Evolutionary conservation across 2,113 vertebrate species (phyloP).

Genomic region (Eudyptes chrysolophus): DNA sequence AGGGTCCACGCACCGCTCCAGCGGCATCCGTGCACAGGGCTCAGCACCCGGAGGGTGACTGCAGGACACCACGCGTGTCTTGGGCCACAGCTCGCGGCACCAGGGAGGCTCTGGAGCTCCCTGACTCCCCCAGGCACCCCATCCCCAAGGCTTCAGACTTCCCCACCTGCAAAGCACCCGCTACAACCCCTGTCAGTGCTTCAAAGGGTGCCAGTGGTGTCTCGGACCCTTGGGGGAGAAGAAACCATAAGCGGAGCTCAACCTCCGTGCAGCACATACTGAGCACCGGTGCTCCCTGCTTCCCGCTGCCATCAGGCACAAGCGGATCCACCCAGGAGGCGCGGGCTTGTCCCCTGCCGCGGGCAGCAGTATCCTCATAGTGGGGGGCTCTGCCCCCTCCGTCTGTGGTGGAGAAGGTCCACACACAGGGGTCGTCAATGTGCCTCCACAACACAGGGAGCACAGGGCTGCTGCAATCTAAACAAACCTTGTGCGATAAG

Average conservation of each 20-base stretch:
- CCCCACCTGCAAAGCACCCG: not conserved
- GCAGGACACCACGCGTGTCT: not conserved
- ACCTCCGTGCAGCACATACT: rapidly evolving
- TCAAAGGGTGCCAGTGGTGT: not conserved
- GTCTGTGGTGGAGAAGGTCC: not conserved
- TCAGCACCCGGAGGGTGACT: not conserved
- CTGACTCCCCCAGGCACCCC: not conserved
- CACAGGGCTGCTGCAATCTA: not conserved
- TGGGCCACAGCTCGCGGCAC: rapidly evolving
- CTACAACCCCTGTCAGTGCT: not conserved
- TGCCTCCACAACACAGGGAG: not conserved
- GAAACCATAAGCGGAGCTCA: not conserved
- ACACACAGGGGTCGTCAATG: rapidly evolving
- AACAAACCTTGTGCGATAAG: not conserved
- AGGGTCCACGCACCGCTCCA: not conserved
- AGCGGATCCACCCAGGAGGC: rapidly evolving
- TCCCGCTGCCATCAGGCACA: rapidly evolving
- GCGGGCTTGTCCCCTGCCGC: rapidly evolving
- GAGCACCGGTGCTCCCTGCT: not conserved
- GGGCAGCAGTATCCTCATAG: not conserved
- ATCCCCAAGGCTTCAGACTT: not conserved
- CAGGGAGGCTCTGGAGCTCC: not conserved
- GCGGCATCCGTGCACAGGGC: not conserved
- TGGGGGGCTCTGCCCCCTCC: not conserved
- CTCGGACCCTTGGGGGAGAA: not conserved